Conservation (phyloP, 2,888 invertebrate species). For the Drosophila eohydei region DNA sequence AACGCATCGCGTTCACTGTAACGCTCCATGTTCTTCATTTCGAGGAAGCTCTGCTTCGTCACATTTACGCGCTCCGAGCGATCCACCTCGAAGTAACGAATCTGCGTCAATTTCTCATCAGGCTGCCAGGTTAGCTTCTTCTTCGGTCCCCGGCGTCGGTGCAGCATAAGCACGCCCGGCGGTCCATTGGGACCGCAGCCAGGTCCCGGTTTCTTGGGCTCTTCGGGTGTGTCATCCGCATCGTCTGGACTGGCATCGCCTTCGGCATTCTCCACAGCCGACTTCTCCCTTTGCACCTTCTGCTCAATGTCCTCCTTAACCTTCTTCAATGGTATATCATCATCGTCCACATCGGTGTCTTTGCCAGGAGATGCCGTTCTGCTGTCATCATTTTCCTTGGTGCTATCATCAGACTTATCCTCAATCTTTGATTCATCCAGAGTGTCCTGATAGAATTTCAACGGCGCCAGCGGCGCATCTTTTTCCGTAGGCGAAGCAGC, state of each 20-base stretch:
- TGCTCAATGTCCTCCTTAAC: conserved; percentile 85
- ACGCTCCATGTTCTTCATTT: conserved; percentile 96
- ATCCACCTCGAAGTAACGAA: conserved; percentile 96
- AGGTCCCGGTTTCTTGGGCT: conserved; percentile 82
- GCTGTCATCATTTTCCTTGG: conserved; percentile 71
- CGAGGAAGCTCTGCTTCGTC: conserved; percentile 92
- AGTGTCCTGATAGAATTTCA: conserved; percentile 96
- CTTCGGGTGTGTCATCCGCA: conserved; percentile 67
- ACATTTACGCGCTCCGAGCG: conserved; percentile 98
- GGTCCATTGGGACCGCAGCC: conserved; percentile 87
- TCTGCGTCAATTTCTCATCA: conserved; percentile 91
- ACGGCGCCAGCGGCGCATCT: conserved; percentile 89
- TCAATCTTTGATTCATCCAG: conserved; percentile 87
- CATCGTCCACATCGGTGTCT: conserved; percentile 81
- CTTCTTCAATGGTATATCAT: conserved; percentile 84
- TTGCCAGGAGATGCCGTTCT: conserved; percentile 47
- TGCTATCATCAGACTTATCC: conserved; percentile 67
- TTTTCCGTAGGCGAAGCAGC: conserved; percentile 85
- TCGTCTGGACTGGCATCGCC: conserved; percentile 53
- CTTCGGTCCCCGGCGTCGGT: conserved; percentile 91
- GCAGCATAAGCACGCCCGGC: conserved; percentile 90
- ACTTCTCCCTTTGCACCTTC: conserved; percentile 79
- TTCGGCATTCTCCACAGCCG: conserved; percentile 25
- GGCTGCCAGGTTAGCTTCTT: conserved; percentile 93
- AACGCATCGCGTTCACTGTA: conserved; percentile 93